Evolutionary conservation across 2,888 invertebrate species (phyloP), one percentile per base, ranked within the genome.

Genomic region (Mermis nigrescens): DNA sequence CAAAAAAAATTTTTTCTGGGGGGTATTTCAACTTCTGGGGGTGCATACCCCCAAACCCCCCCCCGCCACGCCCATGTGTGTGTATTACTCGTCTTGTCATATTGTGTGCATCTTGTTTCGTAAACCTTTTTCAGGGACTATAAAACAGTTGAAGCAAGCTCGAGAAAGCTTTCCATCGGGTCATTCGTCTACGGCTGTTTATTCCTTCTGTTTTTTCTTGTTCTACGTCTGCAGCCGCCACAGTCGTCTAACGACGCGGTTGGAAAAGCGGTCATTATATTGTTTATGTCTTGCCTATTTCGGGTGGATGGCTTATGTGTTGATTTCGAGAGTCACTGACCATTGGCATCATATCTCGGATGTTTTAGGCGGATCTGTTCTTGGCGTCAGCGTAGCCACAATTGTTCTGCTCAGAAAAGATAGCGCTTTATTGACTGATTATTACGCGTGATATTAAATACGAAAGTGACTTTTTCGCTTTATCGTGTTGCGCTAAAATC

Each of bases 111-210:
- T n/a, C n/a, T n/a, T n/a, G n/a, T n/a, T n/a, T n/a, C n/a, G n/a
- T n/a, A n/a, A n/a, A n/a, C n/a, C n/a, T n/a, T n/a, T n/a, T n/a
- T n/a, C n/a, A n/a, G n/a, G n/a, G n/a, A n/a, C 19, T 19, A n/a
- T 1, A 24, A 1, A 65, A 46, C 38, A 66, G 28, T 60, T 71
- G n/a, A 67, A 68, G 60, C 68, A 70, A 45, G 60, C 69, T 0
- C 65, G 66, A 61, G 66, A 72, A 31, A 70, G 70, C 31, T 71
- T 71, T 63, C 71, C 71, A 60, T 69, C 69, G 1, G 71, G 71
- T 22, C 71, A 71, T 62, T 60, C 71, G 7, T 68, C 70, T n/a
- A 69, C 69, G 64, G 65, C 66, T n/a, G 70, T 70, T 62, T 71
- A 70, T 60, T 69, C 67, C 46, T 64, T 64, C 48, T 57, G 68